Conservation (phyloP, 2,113 vertebrate genomes). For the Globicephala melas region DNA sequence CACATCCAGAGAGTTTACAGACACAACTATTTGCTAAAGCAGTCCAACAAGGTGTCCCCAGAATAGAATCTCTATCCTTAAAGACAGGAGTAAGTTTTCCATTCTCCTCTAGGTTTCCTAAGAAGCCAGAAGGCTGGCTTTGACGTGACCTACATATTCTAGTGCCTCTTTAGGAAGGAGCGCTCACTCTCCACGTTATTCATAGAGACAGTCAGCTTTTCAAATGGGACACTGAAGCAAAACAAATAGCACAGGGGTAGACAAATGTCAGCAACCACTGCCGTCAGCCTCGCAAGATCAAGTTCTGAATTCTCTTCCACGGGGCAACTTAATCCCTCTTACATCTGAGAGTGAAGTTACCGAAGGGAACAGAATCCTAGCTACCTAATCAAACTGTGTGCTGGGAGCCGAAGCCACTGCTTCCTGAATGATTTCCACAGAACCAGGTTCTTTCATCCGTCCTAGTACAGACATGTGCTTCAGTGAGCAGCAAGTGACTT, state of each 20-base stretch:
- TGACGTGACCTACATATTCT: background rate
- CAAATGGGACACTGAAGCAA: background rate
- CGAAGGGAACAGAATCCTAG: background rate
- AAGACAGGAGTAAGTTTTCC: slow-evolving; percentile 57
- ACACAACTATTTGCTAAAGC: slow-evolving; percentile 56
- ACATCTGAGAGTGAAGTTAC: background rate
- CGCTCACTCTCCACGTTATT: background rate
- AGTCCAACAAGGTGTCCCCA: slow-evolving; percentile 51
- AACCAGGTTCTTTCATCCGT: background rate
- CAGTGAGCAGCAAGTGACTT: background rate
- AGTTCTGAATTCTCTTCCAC: background rate
- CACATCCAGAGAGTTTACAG: slow-evolving; percentile 57
- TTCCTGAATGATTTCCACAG: background rate
- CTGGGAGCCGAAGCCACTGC: background rate
- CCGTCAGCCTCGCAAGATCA: background rate
- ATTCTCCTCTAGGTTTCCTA: background rate
- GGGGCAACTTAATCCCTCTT: background rate
- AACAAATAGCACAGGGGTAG: background rate
- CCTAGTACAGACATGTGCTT: background rate
- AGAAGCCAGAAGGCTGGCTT: slow-evolving; percentile 53
- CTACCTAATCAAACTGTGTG: background rate
- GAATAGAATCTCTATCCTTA: slow-evolving; percentile 70
- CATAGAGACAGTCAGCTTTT: background rate
- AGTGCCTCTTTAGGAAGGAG: background rate
- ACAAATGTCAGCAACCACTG: background rate